Percentiles rank a stretch among this genome's conserved stretches.
phyloP scores from a whole-genome alignment of 2,888 invertebrate genomes.

The Amblyjoppa proteus region DNA sequence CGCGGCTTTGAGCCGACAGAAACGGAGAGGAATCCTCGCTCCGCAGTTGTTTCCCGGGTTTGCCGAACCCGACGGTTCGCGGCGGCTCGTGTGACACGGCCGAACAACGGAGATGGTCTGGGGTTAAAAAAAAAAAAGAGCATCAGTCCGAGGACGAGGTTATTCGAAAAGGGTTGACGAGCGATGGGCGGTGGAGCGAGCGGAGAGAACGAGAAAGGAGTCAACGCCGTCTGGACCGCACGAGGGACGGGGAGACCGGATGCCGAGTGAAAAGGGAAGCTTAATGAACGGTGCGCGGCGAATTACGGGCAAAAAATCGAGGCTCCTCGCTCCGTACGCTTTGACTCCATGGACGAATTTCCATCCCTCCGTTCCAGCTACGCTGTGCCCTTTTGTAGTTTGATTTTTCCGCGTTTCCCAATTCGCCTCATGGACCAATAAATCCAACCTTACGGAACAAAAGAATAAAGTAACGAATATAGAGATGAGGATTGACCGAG shows the following conservation, averaged over 20 bases:
- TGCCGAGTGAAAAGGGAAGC: slow-evolving; percentile 29
- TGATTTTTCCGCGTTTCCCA: slow-evolving; percentile 1
- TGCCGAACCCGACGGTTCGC: not conserved
- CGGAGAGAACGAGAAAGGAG: not conserved
- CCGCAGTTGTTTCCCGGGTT: not conserved
- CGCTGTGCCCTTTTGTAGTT: not conserved
- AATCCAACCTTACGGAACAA: not conserved
- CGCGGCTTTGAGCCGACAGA: not conserved
- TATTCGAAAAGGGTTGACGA: slow-evolving; percentile 38
- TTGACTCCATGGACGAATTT: slow-evolving; percentile 44
- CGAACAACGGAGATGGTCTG: slow-evolving; percentile 34
- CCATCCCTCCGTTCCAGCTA: slow-evolving; percentile 27
- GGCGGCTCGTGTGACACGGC: slow-evolving; percentile 34
- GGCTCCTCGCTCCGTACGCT: slow-evolving; percentile 44
- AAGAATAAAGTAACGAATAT: not conserved
- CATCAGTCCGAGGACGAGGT: slow-evolving; percentile 18
- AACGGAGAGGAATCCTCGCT: slow-evolving; percentile 20
- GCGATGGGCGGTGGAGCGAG: not conserved
- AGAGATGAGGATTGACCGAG: too few species aligned
- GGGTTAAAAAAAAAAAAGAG: slow-evolving; percentile 38
- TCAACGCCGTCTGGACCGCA: not conserved
- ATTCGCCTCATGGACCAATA: slow-evolving; percentile 16
- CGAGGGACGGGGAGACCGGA: not conserved
- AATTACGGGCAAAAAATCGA: slow-evolving; percentile 46
- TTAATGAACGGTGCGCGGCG: slow-evolving; percentile 55